A percentile compares a stretch with the other conserved stretches of the same genome.
These are phyloP conservation scores for Perca schrenkii DNA, from an alignment of 2,113 vertebrate species.

Conservation along the genomic window DNA sequence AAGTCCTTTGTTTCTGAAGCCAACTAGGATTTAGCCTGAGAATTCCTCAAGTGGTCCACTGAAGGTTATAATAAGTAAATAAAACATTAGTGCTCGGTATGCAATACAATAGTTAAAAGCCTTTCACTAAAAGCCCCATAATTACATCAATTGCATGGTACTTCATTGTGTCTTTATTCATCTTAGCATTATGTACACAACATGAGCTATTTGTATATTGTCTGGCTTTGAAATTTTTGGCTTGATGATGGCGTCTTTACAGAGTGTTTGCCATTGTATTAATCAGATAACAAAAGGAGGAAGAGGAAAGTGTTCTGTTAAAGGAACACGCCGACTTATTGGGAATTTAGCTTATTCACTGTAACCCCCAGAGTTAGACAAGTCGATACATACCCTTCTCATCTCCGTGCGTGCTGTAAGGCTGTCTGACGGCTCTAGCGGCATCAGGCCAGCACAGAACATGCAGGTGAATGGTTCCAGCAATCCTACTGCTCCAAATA, in stretches of 20 bases:
- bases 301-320: constrained; percentile 20
- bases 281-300: constrained; percentile 53
- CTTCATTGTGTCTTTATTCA: constrained; percentile 33
- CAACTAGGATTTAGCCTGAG: constrained; percentile 27
- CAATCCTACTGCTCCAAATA: no score
- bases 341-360: no score
- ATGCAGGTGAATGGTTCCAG: no score
- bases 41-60: constrained; percentile 24
- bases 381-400: no score
- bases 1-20: constrained; percentile 40
- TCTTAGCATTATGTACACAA: constrained; percentile 28
- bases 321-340: no score
- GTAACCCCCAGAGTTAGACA: no score
- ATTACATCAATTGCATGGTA: constrained; percentile 26
- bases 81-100: constrained; percentile 29
- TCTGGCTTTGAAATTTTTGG: constrained; percentile 50
- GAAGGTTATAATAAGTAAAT: constrained; percentile 20
- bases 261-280: constrained; percentile 36
- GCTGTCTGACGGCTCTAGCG: no score
- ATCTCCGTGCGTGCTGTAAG: no score
- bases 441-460: no score
- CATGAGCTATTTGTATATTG: constrained; percentile 52
- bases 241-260: constrained; percentile 38
- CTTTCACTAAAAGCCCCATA: constrained; percentile 39
- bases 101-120: constrained; percentile 24